Evolutionary conservation across 23 tunicate genomes (phyloP).

Genomic region (Styela plicata): DNA sequence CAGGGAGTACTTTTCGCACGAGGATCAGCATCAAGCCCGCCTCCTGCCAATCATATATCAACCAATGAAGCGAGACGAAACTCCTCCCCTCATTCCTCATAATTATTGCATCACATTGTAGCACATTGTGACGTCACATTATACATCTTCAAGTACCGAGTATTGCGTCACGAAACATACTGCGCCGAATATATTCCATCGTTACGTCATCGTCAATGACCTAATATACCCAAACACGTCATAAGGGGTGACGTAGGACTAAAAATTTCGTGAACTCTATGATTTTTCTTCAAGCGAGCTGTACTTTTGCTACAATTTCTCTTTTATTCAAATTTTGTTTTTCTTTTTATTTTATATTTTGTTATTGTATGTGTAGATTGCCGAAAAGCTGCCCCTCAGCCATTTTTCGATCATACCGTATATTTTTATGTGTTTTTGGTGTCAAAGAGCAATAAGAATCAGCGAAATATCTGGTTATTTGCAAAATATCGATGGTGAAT

Average conservation of each 20-base stretch:
- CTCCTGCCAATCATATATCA: background rate
- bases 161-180: background rate
- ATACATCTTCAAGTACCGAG: slow-evolving; percentile 4
- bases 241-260: background rate
- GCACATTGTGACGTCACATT: slow-evolving; percentile 2
- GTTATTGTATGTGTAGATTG: background rate
- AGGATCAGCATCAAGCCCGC: slow-evolving; percentile 7
- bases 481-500: no score
- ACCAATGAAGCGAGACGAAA: background rate
- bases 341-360: no score
- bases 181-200: background rate
- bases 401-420: background rate
- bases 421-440: no score
- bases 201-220: background rate
- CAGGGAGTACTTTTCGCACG: slow-evolving; percentile 36
- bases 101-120: background rate
- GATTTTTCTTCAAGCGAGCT: slow-evolving; percentile 24
- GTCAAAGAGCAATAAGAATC: background rate
- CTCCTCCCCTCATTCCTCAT: slow-evolving; percentile 27
- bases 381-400: background rate
- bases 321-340: background rate
- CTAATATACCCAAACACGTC: background rate
- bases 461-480: background rate
- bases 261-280: background rate
- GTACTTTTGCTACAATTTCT: slow-evolving; percentile 5